phyloP scores from a whole-genome alignment of 2,888 invertebrate genomes.

The Apamea epomidion region DNA sequence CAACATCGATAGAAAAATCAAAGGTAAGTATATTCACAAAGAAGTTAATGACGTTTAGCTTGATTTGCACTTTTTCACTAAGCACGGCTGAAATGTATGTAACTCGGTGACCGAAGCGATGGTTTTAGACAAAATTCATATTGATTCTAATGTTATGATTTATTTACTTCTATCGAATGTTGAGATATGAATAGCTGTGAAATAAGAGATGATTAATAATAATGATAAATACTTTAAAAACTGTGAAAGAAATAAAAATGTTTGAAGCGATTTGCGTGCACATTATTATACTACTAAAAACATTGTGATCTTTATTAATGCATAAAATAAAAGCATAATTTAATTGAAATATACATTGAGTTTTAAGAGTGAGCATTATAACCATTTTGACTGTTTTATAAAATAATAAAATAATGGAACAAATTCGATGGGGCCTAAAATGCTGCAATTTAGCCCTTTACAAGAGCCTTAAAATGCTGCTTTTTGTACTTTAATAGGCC shows the following conservation, averaged over 20 bases:
- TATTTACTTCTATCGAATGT: slow-evolving; percentile 56
- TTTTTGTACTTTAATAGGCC: not conserved
- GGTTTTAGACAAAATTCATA: slow-evolving; percentile 22
- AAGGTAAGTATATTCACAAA: slow-evolving; percentile 45
- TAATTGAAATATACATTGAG: slow-evolving; percentile 28
- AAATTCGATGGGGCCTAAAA: not conserved
- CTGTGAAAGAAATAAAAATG: slow-evolving; percentile 23
- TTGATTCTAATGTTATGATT: slow-evolving; percentile 39
- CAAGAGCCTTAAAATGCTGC: not conserved
- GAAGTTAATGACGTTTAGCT: slow-evolving; percentile 37
- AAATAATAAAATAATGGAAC: not conserved
- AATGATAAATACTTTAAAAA: slow-evolving; percentile 28
- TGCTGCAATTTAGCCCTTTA: not conserved
- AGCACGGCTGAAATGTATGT: slow-evolving; percentile 46
- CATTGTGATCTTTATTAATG: slow-evolving; percentile 21
- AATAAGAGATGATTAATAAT: slow-evolving; percentile 48
- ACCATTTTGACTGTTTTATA: not conserved
- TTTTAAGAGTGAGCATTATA: slow-evolving; percentile 63
- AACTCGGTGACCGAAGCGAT: slow-evolving; percentile 56
- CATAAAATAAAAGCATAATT: slow-evolving; percentile 54
- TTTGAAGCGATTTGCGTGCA: slow-evolving; percentile 62
- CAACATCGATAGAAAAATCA: slow-evolving; percentile 62
- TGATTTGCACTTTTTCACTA: slow-evolving; percentile 29
- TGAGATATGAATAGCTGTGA: slow-evolving; percentile 52
- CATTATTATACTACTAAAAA: slow-evolving; percentile 32